These are phyloP conservation scores for Gastracanthus pulcherrimus DNA, from an alignment of 2,888 invertebrate species.

Conservation along the genomic window DNA sequence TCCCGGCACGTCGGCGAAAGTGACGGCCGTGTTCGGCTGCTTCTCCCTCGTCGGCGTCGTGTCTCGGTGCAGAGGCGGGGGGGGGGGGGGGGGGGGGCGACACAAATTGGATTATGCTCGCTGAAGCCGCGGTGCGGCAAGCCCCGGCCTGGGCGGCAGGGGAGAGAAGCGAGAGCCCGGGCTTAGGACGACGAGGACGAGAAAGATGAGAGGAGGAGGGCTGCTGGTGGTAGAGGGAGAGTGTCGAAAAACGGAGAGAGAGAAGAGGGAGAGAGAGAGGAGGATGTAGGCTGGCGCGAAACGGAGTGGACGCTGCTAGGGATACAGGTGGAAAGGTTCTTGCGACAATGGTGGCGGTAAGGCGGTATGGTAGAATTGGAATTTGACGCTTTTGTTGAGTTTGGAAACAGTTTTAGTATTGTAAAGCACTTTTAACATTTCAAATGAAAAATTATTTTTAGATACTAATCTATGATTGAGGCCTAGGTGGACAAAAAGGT, in stretches of 20 bases:
- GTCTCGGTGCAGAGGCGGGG: too few relatives aligned
- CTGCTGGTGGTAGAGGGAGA: constrained; percentile 28
- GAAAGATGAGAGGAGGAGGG: constrained; percentile 40
- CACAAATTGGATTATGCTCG: constrained; percentile 75
- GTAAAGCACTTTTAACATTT: too few relatives aligned
- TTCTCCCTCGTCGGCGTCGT: neutral
- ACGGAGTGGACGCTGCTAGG: too few relatives aligned
- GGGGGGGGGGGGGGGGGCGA: constrained; percentile 70
- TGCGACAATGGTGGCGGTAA: neutral
- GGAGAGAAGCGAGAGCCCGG: constrained; percentile 49
- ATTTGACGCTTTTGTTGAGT: neutral
- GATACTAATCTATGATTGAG: too few relatives aligned
- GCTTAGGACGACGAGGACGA: constrained; percentile 38
- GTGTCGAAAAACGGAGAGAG: constrained; percentile 45
- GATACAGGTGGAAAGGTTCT: constrained; percentile 42
- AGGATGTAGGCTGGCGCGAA: neutral
- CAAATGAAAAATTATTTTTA: too few relatives aligned
- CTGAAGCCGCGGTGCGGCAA: constrained; percentile 59
- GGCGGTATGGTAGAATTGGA: neutral
- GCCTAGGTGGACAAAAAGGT: too few relatives aligned
- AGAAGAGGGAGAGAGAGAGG: neutral
- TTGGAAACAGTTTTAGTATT: too few relatives aligned
- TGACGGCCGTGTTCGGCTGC: constrained; percentile 65
- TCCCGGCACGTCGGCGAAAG: constrained; percentile 74
- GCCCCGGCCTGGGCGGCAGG: constrained; percentile 57